A percentile compares a stretch with the other conserved stretches of the same genome.
phyloP scores from a whole-genome alignment of 2,888 invertebrate genomes.

The Lumbricus terrestris region DNA sequence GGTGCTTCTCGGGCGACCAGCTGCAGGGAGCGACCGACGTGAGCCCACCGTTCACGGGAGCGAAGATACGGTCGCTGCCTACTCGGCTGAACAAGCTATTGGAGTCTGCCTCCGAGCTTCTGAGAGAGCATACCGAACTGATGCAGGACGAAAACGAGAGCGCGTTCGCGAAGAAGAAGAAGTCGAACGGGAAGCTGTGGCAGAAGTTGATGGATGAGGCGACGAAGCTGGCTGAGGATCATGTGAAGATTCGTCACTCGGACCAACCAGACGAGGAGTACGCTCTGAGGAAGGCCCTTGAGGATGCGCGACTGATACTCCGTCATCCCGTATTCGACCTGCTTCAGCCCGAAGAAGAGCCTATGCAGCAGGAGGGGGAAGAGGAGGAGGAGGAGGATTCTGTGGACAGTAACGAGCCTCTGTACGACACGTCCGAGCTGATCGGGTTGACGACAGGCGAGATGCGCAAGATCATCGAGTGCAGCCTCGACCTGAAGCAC shows the following conservation, averaged over 20 bases:
- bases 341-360: neutral
- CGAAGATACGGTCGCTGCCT: neutral
- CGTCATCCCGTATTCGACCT: neutral
- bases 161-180: neutral
- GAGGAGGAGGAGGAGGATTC: neutral
- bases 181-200: neutral
- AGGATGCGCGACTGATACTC: neutral
- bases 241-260: neutral
- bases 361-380: no score
- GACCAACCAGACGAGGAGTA: neutral
- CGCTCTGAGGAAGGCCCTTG: neutral
- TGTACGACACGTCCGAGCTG: neutral
- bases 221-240: neutral
- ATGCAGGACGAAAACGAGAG: neutral
- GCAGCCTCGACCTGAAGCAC: neutral
- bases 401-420: neutral
- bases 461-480: neutral
- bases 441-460: neutral
- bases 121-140: neutral
- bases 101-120: neutral
- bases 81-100: neutral
- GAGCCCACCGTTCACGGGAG: neutral
- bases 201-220: neutral
- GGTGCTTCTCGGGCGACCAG: rapidly evolving
- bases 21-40: neutral